Base-by-base conservation (phyloP, 2,888 invertebrate genomes). In the Cataglyphis livida region DNA sequence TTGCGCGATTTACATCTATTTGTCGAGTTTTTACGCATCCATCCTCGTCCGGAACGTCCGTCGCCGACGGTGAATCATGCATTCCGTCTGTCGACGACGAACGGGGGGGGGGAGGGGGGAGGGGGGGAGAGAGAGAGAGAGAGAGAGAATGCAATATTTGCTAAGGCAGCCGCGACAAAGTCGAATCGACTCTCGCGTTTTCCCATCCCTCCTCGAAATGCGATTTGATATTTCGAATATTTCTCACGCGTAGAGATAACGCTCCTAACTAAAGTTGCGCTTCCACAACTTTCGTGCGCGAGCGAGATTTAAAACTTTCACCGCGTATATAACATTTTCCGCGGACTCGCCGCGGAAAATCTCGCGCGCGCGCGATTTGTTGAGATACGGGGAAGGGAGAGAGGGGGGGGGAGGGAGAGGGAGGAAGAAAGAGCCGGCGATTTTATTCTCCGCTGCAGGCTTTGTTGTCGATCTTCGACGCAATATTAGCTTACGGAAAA, bases 401-500 rank as follows among this genome's bases (percentile, higher is more conserved):
- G n/a, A n/a, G n/a, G 28, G 1, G 28, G 28, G 28, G 28, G 28
- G 28, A 0, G 28, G 28, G 15, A 7, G 18, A 18, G 18, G 9
- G 64, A 64, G 57, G 32, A 21, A 15, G 21, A 32, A 35, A 7
- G 4, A 35, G 18, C 38, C 32, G 12, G 48, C 10, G 73, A n/a
- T 41, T 59, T 44, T 44, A 71, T 57, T 44, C 41, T 7, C 44
- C 57, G 32, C 18, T 41, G 35, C 25, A 25, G 75, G 32, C 85
- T 85, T 85, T 88, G 87, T 86, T 82, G 86, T 75, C 48, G 78
- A 82, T 83, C 83, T 41, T 81, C 65, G 59, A 79, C 51, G 82
- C 85, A 90, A 92, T 92, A 91, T 92, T 92, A 87, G 90, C 89
- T 91, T 91, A 90, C 88, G 87, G 90, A 86, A 83, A 88, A 86